A percentile compares a stretch with the other conserved stretches of the same genome.
phyloP scores from a whole-genome alignment of 2,888 invertebrate species.

The Iselma pallidipennis region DNA sequence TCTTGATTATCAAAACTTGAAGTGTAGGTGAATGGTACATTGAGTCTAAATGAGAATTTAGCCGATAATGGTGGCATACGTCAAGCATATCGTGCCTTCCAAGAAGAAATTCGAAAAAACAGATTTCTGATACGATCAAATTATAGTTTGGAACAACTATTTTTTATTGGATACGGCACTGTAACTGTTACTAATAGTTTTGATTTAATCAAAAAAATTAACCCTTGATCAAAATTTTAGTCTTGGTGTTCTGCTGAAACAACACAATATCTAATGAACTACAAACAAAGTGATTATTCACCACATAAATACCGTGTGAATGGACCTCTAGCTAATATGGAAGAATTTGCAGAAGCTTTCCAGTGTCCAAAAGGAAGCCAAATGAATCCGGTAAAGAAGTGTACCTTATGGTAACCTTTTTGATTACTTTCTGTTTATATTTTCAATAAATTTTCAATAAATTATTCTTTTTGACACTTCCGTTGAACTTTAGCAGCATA shows the following conservation, averaged over 20 bases:
- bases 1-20: neutral
- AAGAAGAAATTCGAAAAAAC: neutral
- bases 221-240: conserved; percentile 39
- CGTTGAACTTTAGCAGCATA: too few species aligned
- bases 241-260: conserved; percentile 52
- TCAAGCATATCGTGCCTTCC: conserved; percentile 48
- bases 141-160: conserved; percentile 50
- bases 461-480: too few species aligned
- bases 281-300: conserved; percentile 33
- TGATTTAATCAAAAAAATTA: too few species aligned
- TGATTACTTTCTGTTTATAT: neutral
- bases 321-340: conserved; percentile 52
- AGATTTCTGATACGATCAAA: conserved; percentile 10
- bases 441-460: too few species aligned
- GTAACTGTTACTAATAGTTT: conserved; percentile 35
- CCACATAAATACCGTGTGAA: conserved; percentile 50
- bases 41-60: conserved; percentile 57
- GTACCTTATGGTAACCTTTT: conserved; percentile 47
- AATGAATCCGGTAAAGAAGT: conserved; percentile 53
- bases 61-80: conserved; percentile 55
- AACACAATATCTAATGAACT: conserved; percentile 35
- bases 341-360: conserved; percentile 52
- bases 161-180: conserved; percentile 53
- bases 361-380: conserved; percentile 46
- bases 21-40: conserved; percentile 56